phyloP scores from a whole-genome alignment of 2,797 vertebrate species.

The Crax fasciolata region DNA sequence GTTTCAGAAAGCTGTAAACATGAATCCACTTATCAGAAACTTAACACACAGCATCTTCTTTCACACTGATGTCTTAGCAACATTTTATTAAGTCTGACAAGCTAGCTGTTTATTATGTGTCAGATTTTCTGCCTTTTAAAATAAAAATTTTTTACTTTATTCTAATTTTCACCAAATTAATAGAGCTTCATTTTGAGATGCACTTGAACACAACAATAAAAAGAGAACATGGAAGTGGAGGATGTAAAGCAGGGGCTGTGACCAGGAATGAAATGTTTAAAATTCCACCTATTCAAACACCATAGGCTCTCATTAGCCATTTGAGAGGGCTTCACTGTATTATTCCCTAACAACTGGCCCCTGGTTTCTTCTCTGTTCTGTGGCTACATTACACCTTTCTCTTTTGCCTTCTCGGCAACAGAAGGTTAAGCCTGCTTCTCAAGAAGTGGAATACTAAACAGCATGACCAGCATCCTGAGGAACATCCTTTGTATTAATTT shows the following conservation, averaged over 20 bases:
- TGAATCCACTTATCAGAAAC: conserved; percentile 56
- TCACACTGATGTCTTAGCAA: conserved; percentile 12
- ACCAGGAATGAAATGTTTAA: background rate
- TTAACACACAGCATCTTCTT: conserved; percentile 23
- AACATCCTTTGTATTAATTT: background rate
- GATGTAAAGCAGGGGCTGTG: background rate
- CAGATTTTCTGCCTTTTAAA: conserved; percentile 34
- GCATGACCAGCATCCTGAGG: background rate
- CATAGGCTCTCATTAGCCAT: background rate
- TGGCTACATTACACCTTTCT: background rate
- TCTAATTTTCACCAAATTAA: conserved; percentile 29
- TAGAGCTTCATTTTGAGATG: conserved; percentile 26
- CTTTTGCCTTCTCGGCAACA: background rate
- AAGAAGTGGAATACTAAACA: background rate
- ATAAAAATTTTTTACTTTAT: conserved; percentile 6
- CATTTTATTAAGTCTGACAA: conserved; percentile 51
- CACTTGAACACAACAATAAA: background rate
- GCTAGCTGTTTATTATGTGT: conserved; percentile 10
- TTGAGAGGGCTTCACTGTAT: background rate
- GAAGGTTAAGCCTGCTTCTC: background rate
- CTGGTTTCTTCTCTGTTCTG: background rate
- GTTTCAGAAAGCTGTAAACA: conserved; percentile 59
- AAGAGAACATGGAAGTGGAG: background rate
- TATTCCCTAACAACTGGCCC: background rate
- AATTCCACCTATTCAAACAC: background rate